Conservation (phyloP, 2,888 invertebrate species). For the Phyllotreta cruciferae region DNA sequence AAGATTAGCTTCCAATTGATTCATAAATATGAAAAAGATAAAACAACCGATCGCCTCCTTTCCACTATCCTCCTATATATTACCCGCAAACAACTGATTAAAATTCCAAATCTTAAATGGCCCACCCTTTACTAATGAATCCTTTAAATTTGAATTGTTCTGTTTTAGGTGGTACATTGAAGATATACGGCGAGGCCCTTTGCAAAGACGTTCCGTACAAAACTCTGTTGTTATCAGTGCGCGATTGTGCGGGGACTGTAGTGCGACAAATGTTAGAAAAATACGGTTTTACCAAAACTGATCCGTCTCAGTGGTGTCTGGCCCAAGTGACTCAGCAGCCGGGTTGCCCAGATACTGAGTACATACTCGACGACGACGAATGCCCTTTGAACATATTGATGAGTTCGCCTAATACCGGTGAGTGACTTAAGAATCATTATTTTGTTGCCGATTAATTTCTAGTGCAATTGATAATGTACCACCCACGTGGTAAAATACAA, state of each 20-base stretch:
- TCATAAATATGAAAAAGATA: too few species aligned
- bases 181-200: conserved; percentile 96
- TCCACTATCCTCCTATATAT: too few species aligned
- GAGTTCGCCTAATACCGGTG: conserved; percentile 89
- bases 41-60: too few species aligned
- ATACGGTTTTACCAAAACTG: conserved; percentile 90
- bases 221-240: conserved; percentile 90
- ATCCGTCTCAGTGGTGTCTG: conserved; percentile 91
- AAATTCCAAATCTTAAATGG: too few species aligned
- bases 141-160: too few species aligned
- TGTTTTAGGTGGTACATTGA: conserved; percentile 77
- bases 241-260: conserved; percentile 91
- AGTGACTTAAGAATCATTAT: conserved; percentile 59
- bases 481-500: too few species aligned
- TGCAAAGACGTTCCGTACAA: conserved; percentile 98
- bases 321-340: conserved; percentile 79
- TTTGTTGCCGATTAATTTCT: background rate
- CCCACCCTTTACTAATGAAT: too few species aligned
- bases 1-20: too few species aligned
- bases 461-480: background rate
- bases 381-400: conserved; percentile 94
- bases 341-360: conserved; percentile 77
- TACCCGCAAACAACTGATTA: too few species aligned
- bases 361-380: conserved; percentile 96
- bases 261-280: conserved; percentile 97